Base-by-base conservation (phyloP, 2,113 vertebrate species). In the Sitta europaea region DNA sequence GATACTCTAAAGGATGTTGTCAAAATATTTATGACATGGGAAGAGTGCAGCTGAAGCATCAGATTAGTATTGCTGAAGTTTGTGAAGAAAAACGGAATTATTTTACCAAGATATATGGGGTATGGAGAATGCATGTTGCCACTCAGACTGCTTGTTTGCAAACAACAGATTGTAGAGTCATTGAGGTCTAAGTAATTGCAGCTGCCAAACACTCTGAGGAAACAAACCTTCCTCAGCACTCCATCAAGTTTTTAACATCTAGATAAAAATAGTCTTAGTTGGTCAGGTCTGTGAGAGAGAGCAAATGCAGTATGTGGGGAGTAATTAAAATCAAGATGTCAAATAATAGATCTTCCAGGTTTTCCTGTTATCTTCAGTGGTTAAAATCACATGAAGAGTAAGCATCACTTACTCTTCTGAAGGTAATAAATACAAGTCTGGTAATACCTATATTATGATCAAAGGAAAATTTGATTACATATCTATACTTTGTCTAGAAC, bases 11-110 rank as follows among this genome's bases (percentile, higher is more conserved):
- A 93, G 20, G 33, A 61, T 70, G 23, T 88, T 96, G 82, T 93
- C 88, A 96, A 94, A 95, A 93, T 96, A 93, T 90, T 97, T 95
- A 75, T 83, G 74, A 53, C 14, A 2, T 66, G 31, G 55, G 35
- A 94, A 71, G n/a, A 94, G 57, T 4, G 0, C 38, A 92, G 51
- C 28, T 86, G 72, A 93, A 86, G 18, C 40, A 80, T 80, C 59
- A 58, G 53, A 85, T 74, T 40, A 66, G 21, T 59, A 62, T 63
- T 86, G 36, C 50, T 85, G 53, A 76, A 54, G 91, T 79, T 27
- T 65, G 29, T 5, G 4, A 88, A 81, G 83, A 68, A 91, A 72
- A n/a, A 58, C 6, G 3, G 58, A 45, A 82, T 66, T 10, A 58
- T 86, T 92, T 93, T 85, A 72, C 35, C 16, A 68, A 61, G 53